Percentiles rank a stretch among this genome's conserved stretches.
phyloP scores from a whole-genome alignment of 2,113 vertebrate genomes.

The Myrmophylax atrothorax region DNA sequence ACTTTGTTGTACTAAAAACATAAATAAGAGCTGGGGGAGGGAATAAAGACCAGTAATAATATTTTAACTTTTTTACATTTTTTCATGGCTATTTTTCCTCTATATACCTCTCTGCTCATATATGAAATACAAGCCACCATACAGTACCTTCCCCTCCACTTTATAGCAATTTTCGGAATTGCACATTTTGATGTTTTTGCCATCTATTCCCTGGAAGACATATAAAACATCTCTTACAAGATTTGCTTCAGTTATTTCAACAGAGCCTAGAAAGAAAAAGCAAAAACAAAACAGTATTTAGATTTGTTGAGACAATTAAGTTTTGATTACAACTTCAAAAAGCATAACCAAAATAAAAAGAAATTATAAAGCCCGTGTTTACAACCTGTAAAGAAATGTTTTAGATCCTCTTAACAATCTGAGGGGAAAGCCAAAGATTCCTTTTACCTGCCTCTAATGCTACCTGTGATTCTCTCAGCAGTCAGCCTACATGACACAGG shows the following conservation, averaged over 20 bases:
- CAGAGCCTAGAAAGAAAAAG: slow-evolving; percentile 57
- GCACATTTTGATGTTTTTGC: slow-evolving; percentile 94
- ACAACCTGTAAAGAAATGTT: background rate
- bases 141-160: slow-evolving; percentile 90
- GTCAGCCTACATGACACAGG: background rate
- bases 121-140: background rate
- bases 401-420: background rate
- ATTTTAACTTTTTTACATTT: background rate
- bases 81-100: background rate
- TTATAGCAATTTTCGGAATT: slow-evolving; percentile 90
- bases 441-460: background rate
- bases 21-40: background rate
- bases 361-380: background rate
- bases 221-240: slow-evolving; percentile 96
- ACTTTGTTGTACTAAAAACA: background rate
- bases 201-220: slow-evolving; percentile 98
- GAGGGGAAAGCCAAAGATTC: background rate
- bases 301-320: background rate
- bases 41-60: background rate
- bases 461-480: background rate
- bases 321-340: background rate
- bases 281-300: background rate
- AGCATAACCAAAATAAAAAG: background rate
- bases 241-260: slow-evolving; percentile 87
- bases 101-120: background rate